These are phyloP conservation scores for Drosophila punjabiensis DNA, from an alignment of 1,140 invertebrate genomes.

Conservation along the genomic window DNA sequence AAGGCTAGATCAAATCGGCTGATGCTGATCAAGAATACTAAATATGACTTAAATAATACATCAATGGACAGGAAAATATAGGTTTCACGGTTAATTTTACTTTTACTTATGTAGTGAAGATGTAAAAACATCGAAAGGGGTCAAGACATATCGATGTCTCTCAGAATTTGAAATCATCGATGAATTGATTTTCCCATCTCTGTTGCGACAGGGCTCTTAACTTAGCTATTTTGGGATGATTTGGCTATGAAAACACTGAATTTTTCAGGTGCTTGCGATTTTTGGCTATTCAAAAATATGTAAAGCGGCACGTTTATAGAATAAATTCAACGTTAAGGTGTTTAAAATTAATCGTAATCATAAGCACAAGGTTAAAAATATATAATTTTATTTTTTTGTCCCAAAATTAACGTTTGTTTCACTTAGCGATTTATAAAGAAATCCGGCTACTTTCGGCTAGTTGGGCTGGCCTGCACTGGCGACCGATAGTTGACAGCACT, in stretches of 20 bases:
- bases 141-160: background rate
- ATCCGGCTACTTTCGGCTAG: background rate
- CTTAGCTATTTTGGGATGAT: background rate
- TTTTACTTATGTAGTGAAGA: too few species aligned
- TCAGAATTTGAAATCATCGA: background rate
- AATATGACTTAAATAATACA: background rate
- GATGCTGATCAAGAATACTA: too few species aligned
- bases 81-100: background rate
- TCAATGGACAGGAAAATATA: background rate
- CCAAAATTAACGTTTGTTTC: background rate
- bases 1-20: too few species aligned
- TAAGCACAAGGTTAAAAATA: background rate
- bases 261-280: background rate
- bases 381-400: background rate
- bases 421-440: background rate
- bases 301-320: background rate
- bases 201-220: background rate
- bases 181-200: background rate
- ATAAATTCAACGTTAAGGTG: background rate
- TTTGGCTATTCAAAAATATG: too few species aligned
- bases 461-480: background rate
- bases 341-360: background rate
- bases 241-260: background rate
- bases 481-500: slow-evolving; percentile 7
- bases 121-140: too few species aligned